Conservation (phyloP, 2,888 invertebrate species). For the Holacanthella duospinosa region DNA sequence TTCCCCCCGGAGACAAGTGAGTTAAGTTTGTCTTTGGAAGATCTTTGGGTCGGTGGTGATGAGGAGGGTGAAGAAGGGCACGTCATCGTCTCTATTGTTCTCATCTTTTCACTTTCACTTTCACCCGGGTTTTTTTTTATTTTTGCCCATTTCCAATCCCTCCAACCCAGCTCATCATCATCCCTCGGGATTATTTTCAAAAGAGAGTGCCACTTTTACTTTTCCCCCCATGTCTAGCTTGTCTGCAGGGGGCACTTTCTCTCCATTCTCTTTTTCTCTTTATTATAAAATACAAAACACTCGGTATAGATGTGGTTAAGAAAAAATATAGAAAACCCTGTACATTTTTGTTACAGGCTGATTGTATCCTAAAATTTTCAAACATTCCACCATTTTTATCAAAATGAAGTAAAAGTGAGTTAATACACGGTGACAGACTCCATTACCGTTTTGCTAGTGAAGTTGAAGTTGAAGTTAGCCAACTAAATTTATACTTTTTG, state of each 20-base stretch:
- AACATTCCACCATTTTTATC: not conserved
- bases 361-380: not conserved
- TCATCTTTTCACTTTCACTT: not conserved
- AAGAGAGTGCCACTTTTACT: conserved; percentile 16
- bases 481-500: no score
- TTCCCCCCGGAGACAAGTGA: not conserved
- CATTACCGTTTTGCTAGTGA: no score
- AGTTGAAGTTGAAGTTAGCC: no score
- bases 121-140: not conserved
- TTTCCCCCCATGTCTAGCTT: conserved; percentile 17
- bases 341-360: not conserved
- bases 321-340: not conserved
- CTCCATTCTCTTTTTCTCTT: conserved; percentile 28
- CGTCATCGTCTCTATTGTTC: conserved; percentile 9
- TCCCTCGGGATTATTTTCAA: conserved; percentile 35
- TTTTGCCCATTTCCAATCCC: no score
- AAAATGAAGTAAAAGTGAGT: not conserved
- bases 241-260: conserved; percentile 33
- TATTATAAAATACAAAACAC: conserved; percentile 10
- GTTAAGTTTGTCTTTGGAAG: no score
- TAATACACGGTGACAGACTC: no score
- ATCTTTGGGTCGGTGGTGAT: not conserved
- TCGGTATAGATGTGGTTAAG: not conserved
- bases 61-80: not conserved
- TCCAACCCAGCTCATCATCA: conserved; percentile 19